Evolutionary conservation across 1,140 invertebrate genomes (phyloP).

Genomic region (Orius insidiosus): DNA sequence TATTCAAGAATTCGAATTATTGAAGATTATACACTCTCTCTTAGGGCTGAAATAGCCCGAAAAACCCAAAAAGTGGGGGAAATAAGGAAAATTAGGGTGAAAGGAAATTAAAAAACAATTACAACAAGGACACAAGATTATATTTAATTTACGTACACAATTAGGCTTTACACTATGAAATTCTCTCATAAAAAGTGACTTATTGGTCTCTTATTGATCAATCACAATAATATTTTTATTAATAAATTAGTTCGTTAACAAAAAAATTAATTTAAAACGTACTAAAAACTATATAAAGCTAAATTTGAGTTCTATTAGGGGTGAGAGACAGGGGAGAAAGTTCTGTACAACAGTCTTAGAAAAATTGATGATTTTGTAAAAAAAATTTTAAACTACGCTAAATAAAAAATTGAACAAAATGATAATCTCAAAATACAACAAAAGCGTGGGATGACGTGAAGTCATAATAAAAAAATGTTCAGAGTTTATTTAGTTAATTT

Average conservation of each 20-base stretch:
- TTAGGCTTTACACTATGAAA: too few relatives aligned
- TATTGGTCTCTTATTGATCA: too few relatives aligned
- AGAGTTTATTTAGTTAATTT: not conserved
- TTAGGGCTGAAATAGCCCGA: too few relatives aligned
- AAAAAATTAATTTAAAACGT: too few relatives aligned
- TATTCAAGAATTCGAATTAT: not conserved
- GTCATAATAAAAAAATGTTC: slow-evolving; percentile 3
- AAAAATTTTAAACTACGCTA: not conserved
- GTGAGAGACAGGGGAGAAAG: slow-evolving; percentile 5
- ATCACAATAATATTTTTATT: too few relatives aligned
- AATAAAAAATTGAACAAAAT: not conserved
- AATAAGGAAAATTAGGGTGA: not conserved
- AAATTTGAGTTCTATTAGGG: too few relatives aligned
- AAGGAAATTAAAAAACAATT: slow-evolving; percentile 2
- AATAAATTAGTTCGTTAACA: too few relatives aligned
- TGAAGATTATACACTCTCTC: too few relatives aligned
- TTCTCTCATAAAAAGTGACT: too few relatives aligned
- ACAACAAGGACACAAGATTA: not conserved
- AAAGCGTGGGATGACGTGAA: not conserved
- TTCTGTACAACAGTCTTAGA: slow-evolving; percentile 8
- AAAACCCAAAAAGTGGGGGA: too few relatives aligned
- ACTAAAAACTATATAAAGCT: too few relatives aligned
- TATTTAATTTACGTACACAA: too few relatives aligned
- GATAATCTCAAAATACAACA: slow-evolving; percentile 1
- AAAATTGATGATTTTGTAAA: not conserved